phyloP scores from a whole-genome alignment of 2,888 invertebrate species.

The Chaitophorus viminalis region DNA sequence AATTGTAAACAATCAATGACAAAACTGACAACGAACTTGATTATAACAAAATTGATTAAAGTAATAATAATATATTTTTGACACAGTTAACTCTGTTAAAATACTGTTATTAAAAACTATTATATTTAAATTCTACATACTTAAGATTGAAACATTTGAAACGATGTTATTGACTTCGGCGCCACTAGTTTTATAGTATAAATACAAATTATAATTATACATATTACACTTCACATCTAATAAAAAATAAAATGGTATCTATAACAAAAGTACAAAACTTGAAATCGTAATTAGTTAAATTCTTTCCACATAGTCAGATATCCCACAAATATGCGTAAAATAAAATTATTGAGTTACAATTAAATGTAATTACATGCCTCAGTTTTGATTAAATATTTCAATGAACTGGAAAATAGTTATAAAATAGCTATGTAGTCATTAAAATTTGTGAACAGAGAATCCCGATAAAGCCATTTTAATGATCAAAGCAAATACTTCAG shows the following conservation, averaged over 20 bases:
- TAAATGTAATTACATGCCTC: background rate
- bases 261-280: background rate
- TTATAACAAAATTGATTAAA: too few relatives aligned
- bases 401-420: conserved; percentile 10
- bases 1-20: too few relatives aligned
- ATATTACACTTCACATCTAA: background rate
- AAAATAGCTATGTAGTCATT: background rate
- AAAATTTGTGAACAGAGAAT: background rate
- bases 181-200: background rate
- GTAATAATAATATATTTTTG: too few relatives aligned
- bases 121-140: background rate
- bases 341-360: background rate
- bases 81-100: too few relatives aligned
- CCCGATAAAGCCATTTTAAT: background rate
- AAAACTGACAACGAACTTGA: too few relatives aligned
- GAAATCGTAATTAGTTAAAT: background rate
- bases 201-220: background rate
- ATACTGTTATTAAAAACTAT: too few relatives aligned
- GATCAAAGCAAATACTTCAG: background rate
- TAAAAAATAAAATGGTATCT: background rate
- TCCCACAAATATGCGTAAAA: background rate
- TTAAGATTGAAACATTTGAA: background rate
- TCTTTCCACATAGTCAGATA: background rate
- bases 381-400: background rate
- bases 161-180: background rate